Percentiles rank a stretch among this genome's conserved stretches.
These are phyloP conservation scores for Linnaemya vulpina DNA, from an alignment of 2,888 invertebrate genomes.

Conservation along the genomic window DNA sequence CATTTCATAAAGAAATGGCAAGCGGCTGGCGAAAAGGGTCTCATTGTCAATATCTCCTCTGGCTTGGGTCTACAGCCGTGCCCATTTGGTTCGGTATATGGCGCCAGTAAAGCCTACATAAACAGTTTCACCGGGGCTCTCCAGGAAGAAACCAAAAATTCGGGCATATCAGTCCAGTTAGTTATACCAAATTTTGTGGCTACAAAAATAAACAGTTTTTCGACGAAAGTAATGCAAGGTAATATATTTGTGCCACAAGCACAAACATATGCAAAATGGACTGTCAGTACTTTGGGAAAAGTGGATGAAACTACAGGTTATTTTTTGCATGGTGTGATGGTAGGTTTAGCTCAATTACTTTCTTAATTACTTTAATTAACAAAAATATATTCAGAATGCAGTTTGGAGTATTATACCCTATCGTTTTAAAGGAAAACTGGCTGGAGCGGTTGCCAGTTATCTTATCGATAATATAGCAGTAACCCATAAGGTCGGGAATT, in stretches of 20 bases:
- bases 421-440: neutral
- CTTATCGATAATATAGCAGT: constrained; percentile 26
- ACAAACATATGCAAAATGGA: constrained; percentile 87
- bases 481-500: neutral
- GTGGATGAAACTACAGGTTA: constrained; percentile 93
- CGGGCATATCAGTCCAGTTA: constrained; percentile 92
- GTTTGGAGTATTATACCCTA: constrained; percentile 36
- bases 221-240: constrained; percentile 86
- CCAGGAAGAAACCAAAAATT: constrained; percentile 89
- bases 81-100: constrained; percentile 93
- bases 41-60: constrained; percentile 94
- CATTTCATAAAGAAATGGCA: constrained; percentile 91
- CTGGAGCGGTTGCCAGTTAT: neutral
- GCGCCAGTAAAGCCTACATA: constrained; percentile 92
- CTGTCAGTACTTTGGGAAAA: constrained; percentile 90
- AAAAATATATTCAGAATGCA: constrained; percentile 22
- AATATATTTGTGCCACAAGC: constrained; percentile 87
- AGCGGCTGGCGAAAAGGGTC: constrained; percentile 87
- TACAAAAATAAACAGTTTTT: constrained; percentile 94
- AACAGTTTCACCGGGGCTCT: constrained; percentile 91
- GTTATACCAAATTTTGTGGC: constrained; percentile 87
- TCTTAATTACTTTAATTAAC: neutral
- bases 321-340: constrained; percentile 93
- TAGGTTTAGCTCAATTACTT: constrained; percentile 77
- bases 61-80: constrained; percentile 91